Conservation (phyloP, 1,140 invertebrate genomes). For the Maniola jurtina region DNA sequence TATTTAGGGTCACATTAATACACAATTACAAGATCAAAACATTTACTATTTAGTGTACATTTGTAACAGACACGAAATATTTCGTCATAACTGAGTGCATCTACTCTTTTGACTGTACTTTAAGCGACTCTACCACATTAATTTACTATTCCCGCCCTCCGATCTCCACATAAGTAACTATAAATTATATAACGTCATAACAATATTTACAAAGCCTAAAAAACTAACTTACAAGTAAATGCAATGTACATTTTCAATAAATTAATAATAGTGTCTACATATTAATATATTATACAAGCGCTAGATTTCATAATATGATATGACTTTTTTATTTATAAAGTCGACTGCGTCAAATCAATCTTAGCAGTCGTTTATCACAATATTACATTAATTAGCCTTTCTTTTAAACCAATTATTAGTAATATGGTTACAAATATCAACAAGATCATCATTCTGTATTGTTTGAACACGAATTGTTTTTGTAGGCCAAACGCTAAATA, state of each 20-base stretch:
- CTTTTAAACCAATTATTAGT: neutral
- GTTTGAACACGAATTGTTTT: conserved; percentile 13
- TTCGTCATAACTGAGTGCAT: conserved; percentile 52
- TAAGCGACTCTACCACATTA: conserved; percentile 73
- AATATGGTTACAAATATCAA: conserved; percentile 11
- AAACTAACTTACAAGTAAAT: conserved; percentile 73
- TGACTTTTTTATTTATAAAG: conserved; percentile 62
- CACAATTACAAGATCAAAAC: conserved; percentile 68
- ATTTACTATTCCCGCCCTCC: conserved; percentile 57
- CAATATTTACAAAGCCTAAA: conserved; percentile 79
- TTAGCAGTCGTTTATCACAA: conserved; percentile 56
- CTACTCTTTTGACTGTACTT: conserved; percentile 63
- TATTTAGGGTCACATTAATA: conserved; percentile 61
- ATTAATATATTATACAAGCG: conserved; percentile 68
- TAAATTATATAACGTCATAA: conserved; percentile 79
- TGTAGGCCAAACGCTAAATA: conserved; percentile 29
- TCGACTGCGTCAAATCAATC: conserved; percentile 29
- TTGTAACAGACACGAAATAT: conserved; percentile 62
- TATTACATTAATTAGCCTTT: conserved; percentile 18
- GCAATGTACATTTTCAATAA: conserved; percentile 75
- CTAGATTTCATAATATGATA: conserved; percentile 71
- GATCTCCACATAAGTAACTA: conserved; percentile 64
- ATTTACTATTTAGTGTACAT: conserved; percentile 56
- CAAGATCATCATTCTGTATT: conserved; percentile 12
- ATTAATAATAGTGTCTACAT: conserved; percentile 73